Evolutionary conservation across 2,797 vertebrate genomes (phyloP).

Genomic region (Sebastes nivosus): DNA sequence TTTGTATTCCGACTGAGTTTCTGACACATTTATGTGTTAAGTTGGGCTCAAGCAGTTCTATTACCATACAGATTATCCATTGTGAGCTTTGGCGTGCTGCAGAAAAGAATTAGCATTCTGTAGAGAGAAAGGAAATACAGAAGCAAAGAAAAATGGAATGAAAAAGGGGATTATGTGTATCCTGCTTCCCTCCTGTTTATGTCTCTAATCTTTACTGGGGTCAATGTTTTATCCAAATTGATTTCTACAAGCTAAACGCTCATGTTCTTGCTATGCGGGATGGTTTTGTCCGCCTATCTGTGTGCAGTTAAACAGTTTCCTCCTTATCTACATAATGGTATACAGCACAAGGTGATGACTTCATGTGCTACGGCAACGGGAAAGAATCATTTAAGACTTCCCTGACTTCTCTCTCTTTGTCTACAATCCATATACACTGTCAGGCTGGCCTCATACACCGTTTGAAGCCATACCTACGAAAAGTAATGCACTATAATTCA

Average conservation of each 20-base stretch:
- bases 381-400: conserved; percentile 8
- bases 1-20: conserved; percentile 82
- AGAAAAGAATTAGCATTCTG: conserved; percentile 78
- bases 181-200: conserved; percentile 71
- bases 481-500: neutral
- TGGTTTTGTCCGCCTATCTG: conserved; percentile 36
- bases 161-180: conserved; percentile 77
- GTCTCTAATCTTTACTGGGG: conserved; percentile 76
- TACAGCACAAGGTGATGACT: conserved; percentile 46
- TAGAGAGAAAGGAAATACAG: conserved; percentile 57
- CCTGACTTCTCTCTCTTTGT: neutral
- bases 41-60: conserved; percentile 82
- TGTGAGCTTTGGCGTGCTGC: conserved; percentile 68
- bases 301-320: conserved; percentile 42
- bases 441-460: neutral
- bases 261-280: conserved; percentile 32
- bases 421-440: neutral
- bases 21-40: conserved; percentile 88
- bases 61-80: conserved; percentile 85
- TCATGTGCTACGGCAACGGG: conserved; percentile 34
- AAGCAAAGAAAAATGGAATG: conserved; percentile 70
- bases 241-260: conserved; percentile 73
- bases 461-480: neutral
- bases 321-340: conserved; percentile 55
- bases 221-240: conserved; percentile 82